These are phyloP conservation scores for Euura lappo DNA, from an alignment of 1,140 invertebrate genomes.

Conservation along the genomic window DNA sequence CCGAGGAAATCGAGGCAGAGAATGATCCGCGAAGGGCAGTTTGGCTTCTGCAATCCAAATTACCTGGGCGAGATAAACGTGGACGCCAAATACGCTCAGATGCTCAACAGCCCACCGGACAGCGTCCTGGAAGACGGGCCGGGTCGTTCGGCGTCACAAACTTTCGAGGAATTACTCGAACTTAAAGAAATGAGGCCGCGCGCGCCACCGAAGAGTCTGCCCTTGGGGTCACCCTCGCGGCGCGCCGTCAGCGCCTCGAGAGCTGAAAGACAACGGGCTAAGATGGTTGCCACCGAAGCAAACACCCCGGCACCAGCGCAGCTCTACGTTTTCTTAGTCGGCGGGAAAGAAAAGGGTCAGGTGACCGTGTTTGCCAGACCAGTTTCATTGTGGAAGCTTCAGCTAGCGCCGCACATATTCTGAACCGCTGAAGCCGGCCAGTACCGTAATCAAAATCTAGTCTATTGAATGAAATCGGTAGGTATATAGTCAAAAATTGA, in stretches of 20 bases:
- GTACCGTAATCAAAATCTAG: no score
- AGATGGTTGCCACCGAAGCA: slow-evolving; percentile 47
- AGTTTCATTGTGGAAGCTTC: slow-evolving; percentile 71
- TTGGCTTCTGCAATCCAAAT: slow-evolving; percentile 77
- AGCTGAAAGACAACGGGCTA: slow-evolving; percentile 55
- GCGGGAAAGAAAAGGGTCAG: slow-evolving; percentile 71
- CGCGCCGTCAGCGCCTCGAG: slow-evolving; percentile 57
- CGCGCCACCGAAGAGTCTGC: slow-evolving; percentile 54
- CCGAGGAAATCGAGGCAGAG: slow-evolving; percentile 50
- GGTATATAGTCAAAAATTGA: no score
- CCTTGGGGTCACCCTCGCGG: slow-evolving; percentile 53
- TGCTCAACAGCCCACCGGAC: slow-evolving; percentile 63
- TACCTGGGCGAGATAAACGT: slow-evolving; percentile 70
- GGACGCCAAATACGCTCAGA: slow-evolving; percentile 56
- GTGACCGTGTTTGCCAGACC: slow-evolving; percentile 72
- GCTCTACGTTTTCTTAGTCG: slow-evolving; percentile 69
- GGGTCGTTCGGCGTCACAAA: slow-evolving; percentile 56
- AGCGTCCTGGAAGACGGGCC: slow-evolving; percentile 61
- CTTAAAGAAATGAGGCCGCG: slow-evolving; percentile 54
- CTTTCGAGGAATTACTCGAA: slow-evolving; percentile 54
- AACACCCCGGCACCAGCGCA: slow-evolving; percentile 58
- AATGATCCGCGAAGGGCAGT: slow-evolving; percentile 60
- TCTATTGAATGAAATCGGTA: no score
- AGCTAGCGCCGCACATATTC: slow-evolving; percentile 63
- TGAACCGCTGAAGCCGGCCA: slow-evolving; percentile 29